Evolutionary conservation across 2,888 invertebrate species (phyloP), one percentile per base, ranked within the genome.

Genomic region (Oeneis ivallda): DNA sequence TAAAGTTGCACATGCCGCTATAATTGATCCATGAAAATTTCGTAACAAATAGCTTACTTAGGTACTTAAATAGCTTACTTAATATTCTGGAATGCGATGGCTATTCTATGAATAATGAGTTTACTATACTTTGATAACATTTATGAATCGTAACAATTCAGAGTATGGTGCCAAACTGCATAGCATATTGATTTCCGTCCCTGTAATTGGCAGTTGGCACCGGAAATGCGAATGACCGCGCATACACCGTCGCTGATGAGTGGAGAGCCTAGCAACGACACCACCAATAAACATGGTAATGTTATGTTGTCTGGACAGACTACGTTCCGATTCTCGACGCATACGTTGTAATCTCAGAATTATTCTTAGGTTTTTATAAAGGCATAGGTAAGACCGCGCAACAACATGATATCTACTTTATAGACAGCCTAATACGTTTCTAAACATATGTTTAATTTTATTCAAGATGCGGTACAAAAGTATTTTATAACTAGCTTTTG

Each of bases 161-260:
- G 19, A 60, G 49, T 68, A 67, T 65, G 66, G 62, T 63, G 66
- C 64, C 62, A 65, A 68, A 70, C 62, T 65, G 69, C 62, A 67
- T 69, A 70, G 69, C 62, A 66, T 69, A 70, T 71, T 70, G 72
- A 73, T 72, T 70, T 75, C 75, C 75, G 72, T 67, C 39, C 49
- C 64, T 62, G 65, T 68, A 71, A 70, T 64, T 66, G 69, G 56
- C 66, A 70, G 70, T 64, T 66, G 69, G 56, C 66, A 70, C 69
- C 75, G 74, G 75, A 72, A 75, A 66, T 62, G 59, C 54, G 70
- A 74, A 74, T 74, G 74, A 75, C 72, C 72, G 69, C 70, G 50
- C 59, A 37, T 32, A 54, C 58, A 62, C 41, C 19, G 56, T 58
- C 61, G 32, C 43, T 13, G 13, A 11, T 17, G 17, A 50, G 19